Evolutionary conservation across 1,140 invertebrate species (phyloP).

Genomic region (Linepithema humile): DNA sequence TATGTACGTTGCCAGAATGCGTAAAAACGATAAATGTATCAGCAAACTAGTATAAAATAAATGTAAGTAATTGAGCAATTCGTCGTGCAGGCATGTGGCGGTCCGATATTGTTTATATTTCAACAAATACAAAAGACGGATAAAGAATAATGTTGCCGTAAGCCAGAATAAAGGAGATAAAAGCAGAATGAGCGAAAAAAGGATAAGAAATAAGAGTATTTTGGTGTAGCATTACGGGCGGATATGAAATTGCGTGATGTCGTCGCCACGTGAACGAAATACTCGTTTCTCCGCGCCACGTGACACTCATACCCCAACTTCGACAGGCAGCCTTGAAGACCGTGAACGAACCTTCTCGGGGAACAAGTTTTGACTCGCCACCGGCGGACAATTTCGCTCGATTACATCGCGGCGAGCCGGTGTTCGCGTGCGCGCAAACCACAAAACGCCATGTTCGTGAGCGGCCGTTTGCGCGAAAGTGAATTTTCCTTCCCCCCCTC

Average conservation of each 20-base stretch:
- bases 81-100: no score
- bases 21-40: no score
- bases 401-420: slow-evolving; percentile 30
- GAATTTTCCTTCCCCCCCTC: slow-evolving; percentile 27
- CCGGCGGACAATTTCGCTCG: slow-evolving; percentile 53
- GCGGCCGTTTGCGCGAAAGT: not conserved
- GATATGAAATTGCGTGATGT: slow-evolving; percentile 76
- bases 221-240: slow-evolving; percentile 35
- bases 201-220: not conserved
- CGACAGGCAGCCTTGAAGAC: slow-evolving; percentile 48
- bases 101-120: not conserved
- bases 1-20: no score
- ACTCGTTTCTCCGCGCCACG: slow-evolving; percentile 66
- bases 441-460: slow-evolving; percentile 1
- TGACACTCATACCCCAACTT: slow-evolving; percentile 61
- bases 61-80: no score
- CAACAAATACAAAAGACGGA: not conserved
- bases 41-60: no score
- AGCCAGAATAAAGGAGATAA: not conserved
- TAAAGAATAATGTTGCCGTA: not conserved
- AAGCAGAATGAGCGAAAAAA: not conserved
- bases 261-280: slow-evolving; percentile 74
- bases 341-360: slow-evolving; percentile 8
- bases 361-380: slow-evolving; percentile 32
- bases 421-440: slow-evolving; percentile 8